These are phyloP conservation scores for Lagocephalus sceleratus DNA, from an alignment of 2,797 vertebrate species.

Conservation along the genomic window DNA sequence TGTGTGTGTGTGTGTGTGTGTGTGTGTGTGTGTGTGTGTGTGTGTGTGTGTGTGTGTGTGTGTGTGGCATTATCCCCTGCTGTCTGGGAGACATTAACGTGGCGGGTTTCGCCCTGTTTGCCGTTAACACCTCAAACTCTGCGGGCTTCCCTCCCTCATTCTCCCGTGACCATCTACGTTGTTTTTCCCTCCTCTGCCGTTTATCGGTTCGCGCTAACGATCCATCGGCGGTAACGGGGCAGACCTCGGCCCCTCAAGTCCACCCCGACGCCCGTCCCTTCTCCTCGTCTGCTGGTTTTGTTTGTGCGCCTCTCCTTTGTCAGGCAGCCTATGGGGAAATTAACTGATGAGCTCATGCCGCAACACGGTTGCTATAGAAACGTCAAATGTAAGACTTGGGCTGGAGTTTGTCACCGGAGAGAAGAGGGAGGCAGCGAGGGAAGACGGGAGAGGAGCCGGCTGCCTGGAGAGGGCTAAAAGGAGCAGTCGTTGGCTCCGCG, in stretches of 20 bases:
- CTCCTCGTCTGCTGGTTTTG: constrained; percentile 6
- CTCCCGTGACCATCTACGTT: constrained; percentile 6
- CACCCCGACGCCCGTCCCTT: constrained; percentile 49
- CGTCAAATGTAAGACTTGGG: constrained; percentile 63
- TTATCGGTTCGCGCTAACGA: constrained; percentile 15
- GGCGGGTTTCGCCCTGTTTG: constrained; percentile 47
- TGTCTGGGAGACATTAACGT: constrained; percentile 56
- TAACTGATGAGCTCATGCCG: constrained; percentile 66
- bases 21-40: constrained; percentile 14
- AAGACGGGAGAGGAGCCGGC: constrained; percentile 45
- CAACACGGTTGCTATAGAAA: constrained; percentile 72
- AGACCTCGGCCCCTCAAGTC: constrained; percentile 41
- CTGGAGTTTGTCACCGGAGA: constrained; percentile 58
- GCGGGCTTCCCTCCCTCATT: constrained; percentile 21
- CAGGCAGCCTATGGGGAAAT: constrained; percentile 67
- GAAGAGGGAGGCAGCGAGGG: constrained; percentile 22
- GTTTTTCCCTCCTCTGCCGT: neutral
- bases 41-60: no score
- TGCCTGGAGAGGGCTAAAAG: constrained; percentile 20
- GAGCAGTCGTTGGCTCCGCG: constrained; percentile 50
- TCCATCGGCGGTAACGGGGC: constrained; percentile 27
- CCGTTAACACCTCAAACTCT: constrained; percentile 30
- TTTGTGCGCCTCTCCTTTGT: constrained; percentile 54
- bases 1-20: constrained; percentile 28
- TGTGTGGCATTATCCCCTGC: constrained; percentile 21